Evolutionary conservation across 2,797 vertebrate genomes (phyloP).

Genomic region (Microctenopoma steveboyesi): DNA sequence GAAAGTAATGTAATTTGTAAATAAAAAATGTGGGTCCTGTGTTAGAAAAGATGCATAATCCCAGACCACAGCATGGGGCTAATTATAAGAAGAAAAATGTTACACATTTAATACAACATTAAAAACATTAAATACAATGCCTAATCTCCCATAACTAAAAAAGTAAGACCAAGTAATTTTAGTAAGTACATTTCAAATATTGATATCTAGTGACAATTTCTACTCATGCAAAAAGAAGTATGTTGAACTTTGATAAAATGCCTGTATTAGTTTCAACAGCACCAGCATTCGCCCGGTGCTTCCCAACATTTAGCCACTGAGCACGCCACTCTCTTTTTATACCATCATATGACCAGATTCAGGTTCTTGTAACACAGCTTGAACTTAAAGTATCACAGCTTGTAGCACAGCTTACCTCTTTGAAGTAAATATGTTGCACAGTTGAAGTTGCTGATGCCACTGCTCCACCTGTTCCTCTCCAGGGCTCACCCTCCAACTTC

Average conservation of each 20-base stretch:
- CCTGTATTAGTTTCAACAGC: background rate
- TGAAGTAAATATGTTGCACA: constrained; percentile 42
- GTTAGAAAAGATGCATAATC: background rate
- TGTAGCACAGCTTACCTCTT: constrained; percentile 64
- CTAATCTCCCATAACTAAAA: too few relatives aligned
- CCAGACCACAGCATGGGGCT: too few relatives aligned
- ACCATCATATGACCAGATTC: background rate
- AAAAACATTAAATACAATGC: too few relatives aligned
- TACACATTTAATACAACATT: too few relatives aligned
- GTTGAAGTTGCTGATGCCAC: constrained; percentile 62
- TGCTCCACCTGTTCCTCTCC: constrained; percentile 75
- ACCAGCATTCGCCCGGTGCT: background rate
- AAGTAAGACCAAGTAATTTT: too few relatives aligned
- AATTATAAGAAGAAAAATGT: too few relatives aligned
- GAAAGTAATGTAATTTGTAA: too few relatives aligned
- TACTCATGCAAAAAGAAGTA: background rate
- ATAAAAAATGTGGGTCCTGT: background rate
- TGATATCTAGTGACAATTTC: background rate
- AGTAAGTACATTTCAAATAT: too few relatives aligned
- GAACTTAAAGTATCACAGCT: background rate
- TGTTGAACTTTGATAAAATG: background rate
- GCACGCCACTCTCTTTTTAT: background rate
- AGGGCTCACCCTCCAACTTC: constrained; percentile 55
- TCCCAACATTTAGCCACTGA: background rate
- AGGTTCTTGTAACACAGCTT: background rate